Conservation (phyloP, 2,797 vertebrate genomes). For the Forpus xanthops region DNA sequence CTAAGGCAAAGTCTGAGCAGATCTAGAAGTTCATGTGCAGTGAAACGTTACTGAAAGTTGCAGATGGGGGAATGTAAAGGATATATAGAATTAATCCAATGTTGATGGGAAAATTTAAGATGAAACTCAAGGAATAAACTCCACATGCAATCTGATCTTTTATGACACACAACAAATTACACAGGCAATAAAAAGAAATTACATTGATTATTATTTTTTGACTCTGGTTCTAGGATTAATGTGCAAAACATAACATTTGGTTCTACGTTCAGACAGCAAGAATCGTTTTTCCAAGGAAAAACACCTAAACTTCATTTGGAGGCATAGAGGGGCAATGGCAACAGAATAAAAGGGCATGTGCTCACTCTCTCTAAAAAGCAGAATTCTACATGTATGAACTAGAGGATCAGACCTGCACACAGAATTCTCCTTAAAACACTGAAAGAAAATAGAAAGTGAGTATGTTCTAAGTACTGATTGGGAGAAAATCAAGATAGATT, state of each 20-base stretch:
- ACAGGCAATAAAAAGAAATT: conserved; percentile 55
- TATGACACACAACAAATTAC: conserved; percentile 64
- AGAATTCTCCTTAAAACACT: neutral
- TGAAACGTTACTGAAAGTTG: neutral
- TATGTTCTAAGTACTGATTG: neutral
- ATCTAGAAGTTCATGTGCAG: neutral
- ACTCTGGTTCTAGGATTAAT: conserved; percentile 7
- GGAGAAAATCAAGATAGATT: neutral
- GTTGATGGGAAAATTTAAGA: conserved; percentile 56
- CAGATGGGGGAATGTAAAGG: neutral
- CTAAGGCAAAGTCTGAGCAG: neutral
- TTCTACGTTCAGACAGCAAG: neutral
- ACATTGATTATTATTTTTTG: conserved; percentile 41
- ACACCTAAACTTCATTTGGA: neutral
- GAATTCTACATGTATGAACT: neutral
- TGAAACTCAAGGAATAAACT: conserved; percentile 38
- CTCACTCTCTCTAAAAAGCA: neutral
- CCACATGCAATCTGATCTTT: conserved; percentile 53
- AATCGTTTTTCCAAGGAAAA: neutral
- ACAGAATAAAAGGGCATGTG: neutral
- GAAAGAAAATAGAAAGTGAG: neutral
- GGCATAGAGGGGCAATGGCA: neutral
- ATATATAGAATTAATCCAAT: conserved; percentile 51
- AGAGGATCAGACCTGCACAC: neutral
- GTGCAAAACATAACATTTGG: neutral